Base-by-base conservation (phyloP, 2,113 vertebrate genomes). In the Tenebrosternarchus preto region DNA sequence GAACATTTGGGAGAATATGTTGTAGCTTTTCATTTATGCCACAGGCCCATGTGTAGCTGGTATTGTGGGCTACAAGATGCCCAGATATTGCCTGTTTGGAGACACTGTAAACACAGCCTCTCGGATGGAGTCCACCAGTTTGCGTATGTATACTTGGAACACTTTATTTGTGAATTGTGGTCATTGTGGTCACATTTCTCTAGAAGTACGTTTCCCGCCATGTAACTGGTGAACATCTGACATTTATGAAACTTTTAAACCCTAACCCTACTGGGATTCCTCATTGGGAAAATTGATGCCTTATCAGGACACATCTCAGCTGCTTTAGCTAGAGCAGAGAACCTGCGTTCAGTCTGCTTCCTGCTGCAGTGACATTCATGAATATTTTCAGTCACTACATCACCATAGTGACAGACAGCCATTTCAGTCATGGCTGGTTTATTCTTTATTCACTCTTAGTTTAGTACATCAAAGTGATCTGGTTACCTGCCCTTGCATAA, bases 21-120 rank as follows among this genome's bases (percentile, higher is more conserved):
- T 33, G 27, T 17, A 36, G 27, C 8, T 15, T 60, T 27, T 12
- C 56, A n/a, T 16, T 20, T 71, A 0, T 79, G 53, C 5, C 74
- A 0, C 86, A 95, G 93, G 94, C 0, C 90, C 93, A 3, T 95
- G 93, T 0, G 94, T 95, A 0, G 94, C 94, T 57, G 94, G 94
- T 16, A 91, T 95, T 2, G 94, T 94, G 19, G 94, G 94, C 3
- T 88, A 94, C 84, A 95, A 95, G 80, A 95, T 94, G 93, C 94
- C 94, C 19, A 90, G 92, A 0, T 95, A 95, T 1, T 94, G 94
- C 80, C 90, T 95, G 8, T 95, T 95, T 85, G 94, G 94, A 77
- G 94, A 95, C 84, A 95, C 93, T 0, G 93, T 95, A 0, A 95
- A 94, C 89, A 94, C 94, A 0, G 93, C 94, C 0, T 95, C 94